A percentile compares a stretch with the other conserved stretches of the same genome.
Conservation (phyloP, 1,140 invertebrate genomes). For the Cyrtorhinus lividipennis region DNA sequence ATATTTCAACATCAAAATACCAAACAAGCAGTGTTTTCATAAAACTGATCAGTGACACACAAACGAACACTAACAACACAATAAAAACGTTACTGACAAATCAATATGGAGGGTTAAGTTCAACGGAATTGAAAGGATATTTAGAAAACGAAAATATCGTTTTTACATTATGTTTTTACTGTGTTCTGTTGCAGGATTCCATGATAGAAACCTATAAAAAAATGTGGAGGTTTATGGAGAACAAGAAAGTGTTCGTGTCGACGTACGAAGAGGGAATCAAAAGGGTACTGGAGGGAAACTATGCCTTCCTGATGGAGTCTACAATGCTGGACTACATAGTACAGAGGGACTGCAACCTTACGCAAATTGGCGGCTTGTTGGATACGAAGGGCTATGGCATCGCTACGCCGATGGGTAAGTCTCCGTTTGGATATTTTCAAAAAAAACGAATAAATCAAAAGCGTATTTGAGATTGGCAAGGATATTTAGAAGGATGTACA, state of each 20-base stretch:
- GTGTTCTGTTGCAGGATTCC: conserved; percentile 57
- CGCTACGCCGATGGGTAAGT: conserved; percentile 64
- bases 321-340: conserved; percentile 93
- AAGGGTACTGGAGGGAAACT: conserved; percentile 74
- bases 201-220: conserved; percentile 91
- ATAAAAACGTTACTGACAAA: too few relatives aligned
- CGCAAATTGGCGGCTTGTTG: conserved; percentile 89
- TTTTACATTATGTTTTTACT: too few relatives aligned
- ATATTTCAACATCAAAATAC: too few relatives aligned
- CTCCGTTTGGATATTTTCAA: neutral
- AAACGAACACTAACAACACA: too few relatives aligned
- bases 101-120: too few relatives aligned
- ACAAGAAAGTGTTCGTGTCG: conserved; percentile 66
- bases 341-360: conserved; percentile 92
- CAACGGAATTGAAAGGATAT: too few relatives aligned
- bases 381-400: conserved; percentile 89
- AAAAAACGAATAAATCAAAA: conserved; percentile 27
- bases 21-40: too few relatives aligned
- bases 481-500: neutral
- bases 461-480: conserved; percentile 26
- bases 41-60: too few relatives aligned
- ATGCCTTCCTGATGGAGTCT: conserved; percentile 97
- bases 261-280: conserved; percentile 79
- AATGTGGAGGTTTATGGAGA: conserved; percentile 95
- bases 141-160: too few relatives aligned